Evolutionary conservation across 2,113 vertebrate genomes (phyloP).

Genomic region (Hystrix cristata): DNA sequence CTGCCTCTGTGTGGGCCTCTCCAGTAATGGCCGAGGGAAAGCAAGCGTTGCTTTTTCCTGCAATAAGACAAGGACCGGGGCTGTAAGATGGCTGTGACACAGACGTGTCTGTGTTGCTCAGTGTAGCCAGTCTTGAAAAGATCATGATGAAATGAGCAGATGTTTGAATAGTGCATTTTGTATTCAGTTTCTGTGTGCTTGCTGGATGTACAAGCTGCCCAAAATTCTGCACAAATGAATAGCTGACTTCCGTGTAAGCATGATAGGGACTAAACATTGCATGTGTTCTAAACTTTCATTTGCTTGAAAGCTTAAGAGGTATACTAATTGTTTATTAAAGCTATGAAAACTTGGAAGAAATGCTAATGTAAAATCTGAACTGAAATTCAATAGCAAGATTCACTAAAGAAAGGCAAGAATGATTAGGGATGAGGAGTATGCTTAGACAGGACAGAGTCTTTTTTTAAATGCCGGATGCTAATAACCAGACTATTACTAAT

Average conservation of each 20-base stretch:
- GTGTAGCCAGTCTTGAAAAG: not conserved
- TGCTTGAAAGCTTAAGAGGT: conserved; percentile 38
- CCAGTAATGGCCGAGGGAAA: not conserved
- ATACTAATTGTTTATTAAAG: conserved; percentile 8
- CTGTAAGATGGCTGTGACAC: not conserved
- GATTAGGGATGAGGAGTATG: not conserved
- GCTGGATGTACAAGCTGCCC: not conserved
- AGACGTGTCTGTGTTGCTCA: not conserved
- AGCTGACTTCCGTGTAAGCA: not conserved
- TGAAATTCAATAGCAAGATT: conserved; percentile 10
- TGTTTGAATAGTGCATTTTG: conserved; percentile 29
- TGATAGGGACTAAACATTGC: not conserved
- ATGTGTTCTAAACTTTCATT: not conserved
- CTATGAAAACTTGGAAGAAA: not conserved
- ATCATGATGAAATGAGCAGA: conserved; percentile 23
- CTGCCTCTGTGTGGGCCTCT: not conserved
- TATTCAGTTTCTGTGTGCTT: not conserved
- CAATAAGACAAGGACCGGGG: not conserved
- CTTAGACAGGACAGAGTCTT: not conserved
- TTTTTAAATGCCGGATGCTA: not conserved
- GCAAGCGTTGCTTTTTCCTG: no score
- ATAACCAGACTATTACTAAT: not conserved
- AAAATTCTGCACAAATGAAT: not conserved
- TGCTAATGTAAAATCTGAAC: conserved; percentile 13
- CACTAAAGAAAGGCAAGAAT: not conserved